Conservation (phyloP, 2,888 invertebrate species). For the Leuctra nigra region DNA sequence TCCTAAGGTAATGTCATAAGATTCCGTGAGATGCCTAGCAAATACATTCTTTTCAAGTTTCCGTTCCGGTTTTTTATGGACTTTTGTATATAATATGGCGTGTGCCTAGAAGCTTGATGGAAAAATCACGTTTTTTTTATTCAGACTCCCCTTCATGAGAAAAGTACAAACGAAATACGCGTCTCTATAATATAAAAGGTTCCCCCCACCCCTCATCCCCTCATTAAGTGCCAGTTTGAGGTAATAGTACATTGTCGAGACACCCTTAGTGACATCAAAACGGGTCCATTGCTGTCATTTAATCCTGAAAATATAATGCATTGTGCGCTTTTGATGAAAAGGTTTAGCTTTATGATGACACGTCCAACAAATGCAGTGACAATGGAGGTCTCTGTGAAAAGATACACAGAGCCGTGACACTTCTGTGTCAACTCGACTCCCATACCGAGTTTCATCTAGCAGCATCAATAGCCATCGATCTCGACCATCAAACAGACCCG, state of each 20-base stretch:
- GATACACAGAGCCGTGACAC: background rate
- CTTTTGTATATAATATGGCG: background rate
- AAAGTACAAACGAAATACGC: background rate
- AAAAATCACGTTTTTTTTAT: constrained; percentile 1
- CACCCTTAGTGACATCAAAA: constrained; percentile 15
- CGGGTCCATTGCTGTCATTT: constrained; percentile 11
- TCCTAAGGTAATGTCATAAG: too few species aligned
- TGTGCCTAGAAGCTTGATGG: constrained; percentile 1
- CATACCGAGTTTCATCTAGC: background rate
- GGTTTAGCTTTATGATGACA: constrained; percentile 13
- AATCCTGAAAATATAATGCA: constrained; percentile 6
- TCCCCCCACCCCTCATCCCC: background rate
- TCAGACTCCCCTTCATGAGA: background rate
- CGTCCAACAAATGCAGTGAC: constrained; percentile 10
- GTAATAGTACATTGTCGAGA: constrained; percentile 11
- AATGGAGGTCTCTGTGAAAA: constrained; percentile 1
- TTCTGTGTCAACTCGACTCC: constrained; percentile 1
- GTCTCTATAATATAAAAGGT: background rate
- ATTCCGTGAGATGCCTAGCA: too few species aligned
- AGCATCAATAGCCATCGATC: background rate
- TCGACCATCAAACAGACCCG: too few species aligned
- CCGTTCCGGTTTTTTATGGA: background rate
- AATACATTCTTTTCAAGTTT: background rate
- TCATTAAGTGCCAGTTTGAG: constrained; percentile 17
- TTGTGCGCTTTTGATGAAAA: constrained; percentile 15